These are phyloP conservation scores for Chironomus tentans DNA, from an alignment of 2,888 invertebrate species.

Conservation along the genomic window DNA sequence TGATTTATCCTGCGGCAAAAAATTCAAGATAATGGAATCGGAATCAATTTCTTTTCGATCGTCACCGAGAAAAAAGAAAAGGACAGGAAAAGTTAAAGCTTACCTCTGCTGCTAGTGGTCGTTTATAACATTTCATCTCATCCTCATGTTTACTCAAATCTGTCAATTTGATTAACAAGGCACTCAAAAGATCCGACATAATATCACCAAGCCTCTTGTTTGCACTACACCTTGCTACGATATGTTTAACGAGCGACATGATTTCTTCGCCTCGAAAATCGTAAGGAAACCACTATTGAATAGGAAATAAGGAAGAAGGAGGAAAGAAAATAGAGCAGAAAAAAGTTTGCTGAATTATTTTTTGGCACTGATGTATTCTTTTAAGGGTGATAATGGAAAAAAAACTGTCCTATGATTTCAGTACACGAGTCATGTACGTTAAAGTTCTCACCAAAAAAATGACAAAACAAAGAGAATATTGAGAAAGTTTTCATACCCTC, in stretches of 20 bases:
- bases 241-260: conserved; percentile 44
- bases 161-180: conserved; percentile 44
- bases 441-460: too few species aligned
- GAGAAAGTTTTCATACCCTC: conserved; percentile 31
- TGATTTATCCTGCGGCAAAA: neutral
- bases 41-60: neutral
- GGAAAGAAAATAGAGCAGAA: neutral
- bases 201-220: conserved; percentile 40
- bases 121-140: conserved; percentile 13
- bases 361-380: too few species aligned
- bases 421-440: too few species aligned
- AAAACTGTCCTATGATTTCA: too few species aligned
- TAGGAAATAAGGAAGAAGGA: neutral
- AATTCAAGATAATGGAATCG: neutral
- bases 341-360: neutral
- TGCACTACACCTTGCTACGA: conserved; percentile 42
- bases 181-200: conserved; percentile 43
- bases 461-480: neutral
- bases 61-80: too few species aligned
- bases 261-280: conserved; percentile 43
- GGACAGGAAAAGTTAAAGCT: neutral
- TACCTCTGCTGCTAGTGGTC: neutral
- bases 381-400: too few species aligned
- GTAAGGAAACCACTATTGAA: conserved; percentile 36
- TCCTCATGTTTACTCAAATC: conserved; percentile 36